Percentiles rank a stretch among this genome's conserved stretches.
Conservation (phyloP, 2,888 invertebrate genomes). For the Griposia aprilina region DNA sequence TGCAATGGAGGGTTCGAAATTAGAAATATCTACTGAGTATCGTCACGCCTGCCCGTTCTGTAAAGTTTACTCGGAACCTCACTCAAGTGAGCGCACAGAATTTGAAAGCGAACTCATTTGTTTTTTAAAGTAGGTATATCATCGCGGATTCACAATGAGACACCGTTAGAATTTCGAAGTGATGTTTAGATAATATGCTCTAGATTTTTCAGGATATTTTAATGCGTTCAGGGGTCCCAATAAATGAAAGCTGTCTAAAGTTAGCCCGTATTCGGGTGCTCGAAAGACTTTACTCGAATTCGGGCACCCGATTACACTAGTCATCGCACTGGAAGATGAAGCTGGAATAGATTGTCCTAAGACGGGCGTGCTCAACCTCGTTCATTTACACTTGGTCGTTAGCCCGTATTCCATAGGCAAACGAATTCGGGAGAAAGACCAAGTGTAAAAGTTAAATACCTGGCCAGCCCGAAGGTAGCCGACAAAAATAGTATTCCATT, state of each 20-base stretch:
- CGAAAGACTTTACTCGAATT: neutral
- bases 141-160: neutral
- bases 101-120: neutral
- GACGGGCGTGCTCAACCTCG: neutral
- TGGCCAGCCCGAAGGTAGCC: neutral
- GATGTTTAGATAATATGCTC: neutral
- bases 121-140: neutral
- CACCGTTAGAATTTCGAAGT: neutral
- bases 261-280: neutral
- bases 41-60: neutral
- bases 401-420: neutral
- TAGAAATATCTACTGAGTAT: neutral
- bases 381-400: neutral
- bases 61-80: neutral
- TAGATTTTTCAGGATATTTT: neutral
- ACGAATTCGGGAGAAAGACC: neutral
- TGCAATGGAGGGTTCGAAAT: neutral
- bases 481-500: neutral
- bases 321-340: neutral
- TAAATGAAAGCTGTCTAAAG: neutral
- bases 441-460: neutral
- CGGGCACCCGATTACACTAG: neutral
- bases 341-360: neutral
- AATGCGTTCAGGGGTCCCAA: neutral
- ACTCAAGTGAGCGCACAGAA: conserved; percentile 7